These are phyloP conservation scores for Hepsetus odoe DNA, from an alignment of 2,113 vertebrate genomes.

Conservation along the genomic window DNA sequence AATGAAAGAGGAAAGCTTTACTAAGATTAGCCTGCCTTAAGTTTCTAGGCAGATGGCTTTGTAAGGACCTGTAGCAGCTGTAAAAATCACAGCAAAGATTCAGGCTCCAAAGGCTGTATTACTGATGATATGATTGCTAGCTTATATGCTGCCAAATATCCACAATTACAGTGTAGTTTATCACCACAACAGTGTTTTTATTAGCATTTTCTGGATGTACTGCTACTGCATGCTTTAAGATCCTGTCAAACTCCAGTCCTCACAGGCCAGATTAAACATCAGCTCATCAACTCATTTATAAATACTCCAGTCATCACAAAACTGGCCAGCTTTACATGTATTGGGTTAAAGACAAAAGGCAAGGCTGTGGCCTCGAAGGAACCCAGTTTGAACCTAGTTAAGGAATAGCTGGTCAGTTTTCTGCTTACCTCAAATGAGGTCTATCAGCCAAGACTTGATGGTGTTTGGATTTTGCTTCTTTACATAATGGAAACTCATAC, in stretches of 20 bases:
- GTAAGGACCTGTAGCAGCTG: neutral
- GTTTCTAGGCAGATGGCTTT: slow-evolving; percentile 57
- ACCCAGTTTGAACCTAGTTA: too few relatives aligned
- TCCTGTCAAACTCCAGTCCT: too few relatives aligned
- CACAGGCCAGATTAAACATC: too few relatives aligned
- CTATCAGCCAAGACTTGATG: too few relatives aligned
- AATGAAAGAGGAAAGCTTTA: slow-evolving; percentile 72
- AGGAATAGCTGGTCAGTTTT: too few relatives aligned
- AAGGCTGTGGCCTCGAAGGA: too few relatives aligned
- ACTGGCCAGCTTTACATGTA: too few relatives aligned
- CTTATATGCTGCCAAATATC: neutral
- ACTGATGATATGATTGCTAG: slow-evolving; percentile 4
- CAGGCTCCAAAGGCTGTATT: neutral
- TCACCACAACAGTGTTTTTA: neutral
- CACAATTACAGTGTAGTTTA: slow-evolving; percentile 1
- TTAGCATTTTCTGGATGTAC: neutral
- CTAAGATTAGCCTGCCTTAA: slow-evolving; percentile 65
- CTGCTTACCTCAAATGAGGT: too few relatives aligned
- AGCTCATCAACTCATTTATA: neutral
- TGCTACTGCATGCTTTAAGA: neutral
- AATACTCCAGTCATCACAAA: too few relatives aligned
- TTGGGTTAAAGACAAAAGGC: too few relatives aligned
- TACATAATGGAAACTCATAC: too few relatives aligned
- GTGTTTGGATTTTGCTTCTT: too few relatives aligned
- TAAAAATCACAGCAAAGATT: neutral